These are phyloP conservation scores for Habrosyne pyritoides DNA, from an alignment of 2,888 invertebrate species.

Conservation along the genomic window DNA sequence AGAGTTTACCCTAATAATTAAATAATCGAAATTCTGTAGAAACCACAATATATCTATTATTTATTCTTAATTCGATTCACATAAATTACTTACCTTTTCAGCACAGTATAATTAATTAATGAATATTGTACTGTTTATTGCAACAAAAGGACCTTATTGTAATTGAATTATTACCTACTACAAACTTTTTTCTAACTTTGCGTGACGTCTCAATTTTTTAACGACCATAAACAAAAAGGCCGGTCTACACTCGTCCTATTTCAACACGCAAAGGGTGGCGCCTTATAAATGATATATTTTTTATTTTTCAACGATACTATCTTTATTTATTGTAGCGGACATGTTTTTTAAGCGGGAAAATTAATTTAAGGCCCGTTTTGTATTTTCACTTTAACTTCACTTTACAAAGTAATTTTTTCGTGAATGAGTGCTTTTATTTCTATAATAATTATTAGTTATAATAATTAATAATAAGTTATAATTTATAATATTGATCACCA, in stretches of 20 bases:
- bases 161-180: neutral
- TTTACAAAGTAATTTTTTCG: too few species aligned
- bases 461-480: too few species aligned
- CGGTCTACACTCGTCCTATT: constrained; percentile 43
- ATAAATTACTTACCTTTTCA: too few species aligned
- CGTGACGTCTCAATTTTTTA: constrained; percentile 43
- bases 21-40: too few species aligned
- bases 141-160: neutral
- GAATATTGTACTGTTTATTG: constrained; percentile 2
- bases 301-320: neutral
- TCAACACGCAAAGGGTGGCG: constrained; percentile 50
- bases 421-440: too few species aligned
- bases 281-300: constrained; percentile 30
- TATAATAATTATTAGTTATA: too few species aligned
- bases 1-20: too few species aligned
- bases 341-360: neutral
- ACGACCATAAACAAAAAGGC: constrained; percentile 41
- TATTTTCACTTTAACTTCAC: too few species aligned
- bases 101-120: neutral
- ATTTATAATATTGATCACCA: too few species aligned
- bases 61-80: too few species aligned
- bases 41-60: too few species aligned
- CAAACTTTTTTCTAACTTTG: constrained; percentile 21
- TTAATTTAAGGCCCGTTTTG: neutral
- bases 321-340: neutral